These are phyloP conservation scores for Thalpophila matura DNA, from an alignment of 2,888 invertebrate species.

Conservation along the genomic window DNA sequence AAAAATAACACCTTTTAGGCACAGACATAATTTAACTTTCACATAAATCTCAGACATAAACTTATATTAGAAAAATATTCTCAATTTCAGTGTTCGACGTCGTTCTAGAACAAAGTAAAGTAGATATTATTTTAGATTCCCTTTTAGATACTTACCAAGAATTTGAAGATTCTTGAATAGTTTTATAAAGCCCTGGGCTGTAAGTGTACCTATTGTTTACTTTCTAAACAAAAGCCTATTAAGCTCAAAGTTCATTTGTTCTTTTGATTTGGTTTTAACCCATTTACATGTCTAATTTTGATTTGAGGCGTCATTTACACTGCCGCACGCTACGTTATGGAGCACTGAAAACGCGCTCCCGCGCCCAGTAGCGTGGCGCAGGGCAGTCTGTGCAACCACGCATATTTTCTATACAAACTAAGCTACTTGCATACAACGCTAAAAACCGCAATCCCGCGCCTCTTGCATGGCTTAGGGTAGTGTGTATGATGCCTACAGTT, in stretches of 20 bases:
- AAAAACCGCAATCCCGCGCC: no score
- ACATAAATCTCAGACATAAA: constrained; percentile 17
- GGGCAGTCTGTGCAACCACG: no score
- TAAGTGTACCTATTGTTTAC: constrained; percentile 23
- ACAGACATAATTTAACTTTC: constrained; percentile 15
- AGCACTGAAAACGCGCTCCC: no score
- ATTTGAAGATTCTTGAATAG: constrained; percentile 28
- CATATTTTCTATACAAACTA: no score
- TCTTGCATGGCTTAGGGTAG: no score
- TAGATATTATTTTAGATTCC: constrained; percentile 31
- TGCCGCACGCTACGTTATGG: no score
- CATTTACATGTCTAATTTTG: neutral
- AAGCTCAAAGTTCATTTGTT: constrained; percentile 3
- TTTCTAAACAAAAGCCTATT: constrained; percentile 26
- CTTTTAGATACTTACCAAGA: neutral
- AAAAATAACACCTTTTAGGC: no score
- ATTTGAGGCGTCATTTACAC: no score
- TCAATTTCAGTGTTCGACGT: constrained; percentile 23
- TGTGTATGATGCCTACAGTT: no score
- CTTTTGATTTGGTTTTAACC: neutral
- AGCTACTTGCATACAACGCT: no score
- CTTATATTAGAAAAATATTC: constrained; percentile 25
- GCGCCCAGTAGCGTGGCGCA: no score
- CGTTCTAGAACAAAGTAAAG: constrained; percentile 4
- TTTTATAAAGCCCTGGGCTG: constrained; percentile 9